phyloP scores from a whole-genome alignment of 2,888 invertebrate genomes.

The Cheilosia impressa region DNA sequence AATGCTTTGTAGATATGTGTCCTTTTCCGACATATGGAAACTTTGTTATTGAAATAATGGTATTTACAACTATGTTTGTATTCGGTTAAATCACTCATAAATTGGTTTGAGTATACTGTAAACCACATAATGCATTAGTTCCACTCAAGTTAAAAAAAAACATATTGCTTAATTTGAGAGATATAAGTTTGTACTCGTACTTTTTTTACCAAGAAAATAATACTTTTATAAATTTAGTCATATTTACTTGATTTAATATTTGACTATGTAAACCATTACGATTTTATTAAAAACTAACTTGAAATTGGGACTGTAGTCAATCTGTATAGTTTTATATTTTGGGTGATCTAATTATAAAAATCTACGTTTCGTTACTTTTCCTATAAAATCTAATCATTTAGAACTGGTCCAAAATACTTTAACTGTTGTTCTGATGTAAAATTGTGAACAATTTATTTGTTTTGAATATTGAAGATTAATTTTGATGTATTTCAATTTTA shows the following conservation, averaged over 20 bases:
- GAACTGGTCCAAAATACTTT: conserved; percentile 49
- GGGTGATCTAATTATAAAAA: conserved; percentile 54
- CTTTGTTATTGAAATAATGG: conserved; percentile 19
- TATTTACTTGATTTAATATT: conserved; percentile 31
- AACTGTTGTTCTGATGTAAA: conserved; percentile 38
- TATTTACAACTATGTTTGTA: conserved; percentile 17
- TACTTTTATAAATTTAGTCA: conserved; percentile 21
- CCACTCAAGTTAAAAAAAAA: conserved; percentile 8
- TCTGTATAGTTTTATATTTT: conserved; percentile 22
- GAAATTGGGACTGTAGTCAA: conserved; percentile 21
- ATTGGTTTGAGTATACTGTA: background rate
- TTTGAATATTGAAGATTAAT: conserved; percentile 16
- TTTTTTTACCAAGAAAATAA: conserved; percentile 44
- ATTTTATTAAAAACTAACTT: conserved; percentile 10
- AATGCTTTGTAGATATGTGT: conserved; percentile 35
- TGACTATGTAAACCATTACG: conserved; percentile 21
- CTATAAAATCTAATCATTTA: conserved; percentile 54
- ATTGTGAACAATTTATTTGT: conserved; percentile 41
- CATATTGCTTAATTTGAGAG: conserved; percentile 47
- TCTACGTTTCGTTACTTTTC: conserved; percentile 48
- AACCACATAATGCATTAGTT: background rate
- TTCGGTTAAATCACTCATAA: background rate
- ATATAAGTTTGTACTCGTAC: conserved; percentile 66
- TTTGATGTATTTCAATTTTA: conserved; percentile 15
- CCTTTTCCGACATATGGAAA: conserved; percentile 7